Evolutionary conservation across 2,113 vertebrate species (phyloP).

Genomic region (Nerophis lumbriciformis): DNA sequence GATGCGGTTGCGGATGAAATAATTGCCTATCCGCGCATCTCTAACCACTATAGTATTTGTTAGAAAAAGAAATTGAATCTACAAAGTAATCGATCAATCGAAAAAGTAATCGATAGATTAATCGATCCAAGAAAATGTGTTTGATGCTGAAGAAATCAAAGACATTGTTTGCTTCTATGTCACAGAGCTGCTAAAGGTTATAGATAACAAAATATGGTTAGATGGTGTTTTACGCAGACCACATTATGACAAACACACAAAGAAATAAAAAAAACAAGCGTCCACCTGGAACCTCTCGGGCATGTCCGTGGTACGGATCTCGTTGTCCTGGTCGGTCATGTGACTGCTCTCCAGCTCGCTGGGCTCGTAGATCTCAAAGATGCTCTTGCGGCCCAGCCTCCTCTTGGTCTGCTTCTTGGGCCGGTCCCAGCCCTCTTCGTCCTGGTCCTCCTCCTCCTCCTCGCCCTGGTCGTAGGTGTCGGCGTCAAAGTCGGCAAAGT

Average conservation of each 20-base stretch:
- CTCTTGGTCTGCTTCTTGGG: conserved; percentile 94
- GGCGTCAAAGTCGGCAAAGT: conserved; percentile 94
- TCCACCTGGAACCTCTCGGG: conserved; percentile 96
- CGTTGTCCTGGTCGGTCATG: conserved; percentile 96
- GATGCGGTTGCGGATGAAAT: no score
- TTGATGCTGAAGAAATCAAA: no score
- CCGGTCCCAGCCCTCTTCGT: conserved; percentile 88
- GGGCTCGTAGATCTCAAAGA: conserved; percentile 97
- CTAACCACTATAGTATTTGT: no score
- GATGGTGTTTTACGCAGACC: neutral
- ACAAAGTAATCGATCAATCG: no score
- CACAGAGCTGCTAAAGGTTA: no score
- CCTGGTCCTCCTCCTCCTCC: conserved; percentile 91
- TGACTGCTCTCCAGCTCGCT: conserved; percentile 98
- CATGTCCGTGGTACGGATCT: conserved; percentile 95
- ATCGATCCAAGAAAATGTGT: no score
- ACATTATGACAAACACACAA: neutral
- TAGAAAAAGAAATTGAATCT: no score
- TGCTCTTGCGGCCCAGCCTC: conserved; percentile 89
- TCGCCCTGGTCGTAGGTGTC: conserved; percentile 90
- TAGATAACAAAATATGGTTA: no score
- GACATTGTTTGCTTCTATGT: no score
- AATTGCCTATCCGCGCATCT: no score
- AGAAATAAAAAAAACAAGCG: neutral
- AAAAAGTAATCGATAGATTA: no score